Percentiles rank a stretch among this genome's conserved stretches.
These are phyloP conservation scores for Tiaroga cobitis DNA, from an alignment of 2,797 vertebrate species.

Conservation along the genomic window DNA sequence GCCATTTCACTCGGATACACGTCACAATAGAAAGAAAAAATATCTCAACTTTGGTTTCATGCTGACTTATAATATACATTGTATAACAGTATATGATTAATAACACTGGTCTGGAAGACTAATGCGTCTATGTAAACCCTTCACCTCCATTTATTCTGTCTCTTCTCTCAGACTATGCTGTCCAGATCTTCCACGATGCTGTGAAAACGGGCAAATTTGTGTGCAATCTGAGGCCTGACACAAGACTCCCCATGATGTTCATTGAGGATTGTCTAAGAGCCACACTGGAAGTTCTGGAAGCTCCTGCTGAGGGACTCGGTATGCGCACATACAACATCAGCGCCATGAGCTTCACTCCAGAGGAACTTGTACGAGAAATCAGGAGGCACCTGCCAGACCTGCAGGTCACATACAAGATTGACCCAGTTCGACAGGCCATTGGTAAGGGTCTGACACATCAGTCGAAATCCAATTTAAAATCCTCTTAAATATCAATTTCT, in stretches of 20 bases:
- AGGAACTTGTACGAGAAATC: conserved; percentile 86
- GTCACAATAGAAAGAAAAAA: neutral
- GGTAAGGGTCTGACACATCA: conserved; percentile 74
- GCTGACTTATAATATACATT: neutral
- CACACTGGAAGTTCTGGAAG: conserved; percentile 90
- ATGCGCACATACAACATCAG: conserved; percentile 95
- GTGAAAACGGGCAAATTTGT: conserved; percentile 85
- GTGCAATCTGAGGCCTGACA: conserved; percentile 85
- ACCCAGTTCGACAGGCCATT: conserved; percentile 87
- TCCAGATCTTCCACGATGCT: conserved; percentile 92
- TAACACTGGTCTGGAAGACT: neutral
- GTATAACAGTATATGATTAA: neutral
- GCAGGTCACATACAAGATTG: conserved; percentile 84
- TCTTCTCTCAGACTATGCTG: conserved; percentile 85
- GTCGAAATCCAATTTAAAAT: neutral
- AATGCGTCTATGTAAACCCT: neutral
- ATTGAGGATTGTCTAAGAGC: conserved; percentile 92
- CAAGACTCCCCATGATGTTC: conserved; percentile 95
- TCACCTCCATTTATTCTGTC: neutral
- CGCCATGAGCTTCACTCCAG: conserved; percentile 91
- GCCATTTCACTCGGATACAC: neutral
- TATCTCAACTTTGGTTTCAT: neutral
- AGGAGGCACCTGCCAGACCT: conserved; percentile 89
- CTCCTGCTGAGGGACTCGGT: conserved; percentile 80
- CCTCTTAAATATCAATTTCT: neutral